Evolutionary conservation across 2,888 invertebrate species (phyloP).

Genomic region (Dione juno): DNA sequence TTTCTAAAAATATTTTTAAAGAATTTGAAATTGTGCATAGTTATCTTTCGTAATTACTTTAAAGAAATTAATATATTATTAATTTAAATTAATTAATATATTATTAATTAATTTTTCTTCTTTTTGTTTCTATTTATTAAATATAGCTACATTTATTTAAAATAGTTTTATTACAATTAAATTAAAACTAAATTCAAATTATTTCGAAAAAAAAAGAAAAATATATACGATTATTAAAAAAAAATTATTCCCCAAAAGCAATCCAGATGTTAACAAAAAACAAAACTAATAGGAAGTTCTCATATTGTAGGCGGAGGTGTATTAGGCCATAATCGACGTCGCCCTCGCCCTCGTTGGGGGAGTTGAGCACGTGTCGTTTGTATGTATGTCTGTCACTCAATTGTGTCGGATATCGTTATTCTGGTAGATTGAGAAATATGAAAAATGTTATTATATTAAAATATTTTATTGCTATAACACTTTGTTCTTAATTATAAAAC

Average conservation of each 20-base stretch:
- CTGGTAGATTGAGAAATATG: slow-evolving; percentile 8
- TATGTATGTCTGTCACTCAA: slow-evolving; percentile 60
- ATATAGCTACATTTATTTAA: too few species aligned
- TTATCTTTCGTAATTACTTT: too few species aligned
- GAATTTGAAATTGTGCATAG: too few species aligned
- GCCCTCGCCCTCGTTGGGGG: slow-evolving; percentile 39
- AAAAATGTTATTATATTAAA: background rate
- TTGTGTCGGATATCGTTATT: slow-evolving; percentile 34
- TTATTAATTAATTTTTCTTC: too few species aligned
- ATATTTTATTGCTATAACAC: background rate
- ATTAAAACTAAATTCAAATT: too few species aligned
- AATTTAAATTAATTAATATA: too few species aligned
- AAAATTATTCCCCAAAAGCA: background rate
- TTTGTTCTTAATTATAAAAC: too few species aligned
- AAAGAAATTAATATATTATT: too few species aligned
- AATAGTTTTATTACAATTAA: too few species aligned
- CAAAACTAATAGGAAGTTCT: slow-evolving; percentile 50
- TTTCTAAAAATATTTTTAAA: too few species aligned
- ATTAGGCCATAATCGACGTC: slow-evolving; percentile 28
- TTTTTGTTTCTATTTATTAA: too few species aligned
- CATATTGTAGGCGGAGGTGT: slow-evolving; percentile 44
- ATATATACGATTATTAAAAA: background rate
- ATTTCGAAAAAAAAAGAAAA: background rate
- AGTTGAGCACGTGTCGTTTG: slow-evolving; percentile 61
- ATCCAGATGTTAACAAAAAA: slow-evolving; percentile 35